These are phyloP conservation scores for Crypturellus tataupa DNA, from an alignment of 2,797 vertebrate genomes.

Conservation along the genomic window DNA sequence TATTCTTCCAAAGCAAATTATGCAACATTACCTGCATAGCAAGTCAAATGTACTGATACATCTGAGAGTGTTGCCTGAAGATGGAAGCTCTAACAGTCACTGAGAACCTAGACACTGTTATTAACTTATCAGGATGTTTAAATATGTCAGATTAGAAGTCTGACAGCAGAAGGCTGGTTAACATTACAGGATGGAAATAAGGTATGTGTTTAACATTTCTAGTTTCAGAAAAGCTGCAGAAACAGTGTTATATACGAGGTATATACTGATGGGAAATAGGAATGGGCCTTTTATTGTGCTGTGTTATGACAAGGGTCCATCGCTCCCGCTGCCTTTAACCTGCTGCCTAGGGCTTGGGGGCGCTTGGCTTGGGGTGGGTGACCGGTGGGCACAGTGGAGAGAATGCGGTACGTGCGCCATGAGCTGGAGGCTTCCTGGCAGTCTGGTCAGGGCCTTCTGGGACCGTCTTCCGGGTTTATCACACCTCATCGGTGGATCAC, in stretches of 20 bases:
- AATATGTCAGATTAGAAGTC: constrained; percentile 32
- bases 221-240: background rate
- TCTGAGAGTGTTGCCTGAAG: constrained; percentile 6
- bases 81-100: constrained; percentile 2
- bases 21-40: background rate
- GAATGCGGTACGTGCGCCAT: no score
- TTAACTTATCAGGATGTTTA: constrained; percentile 45
- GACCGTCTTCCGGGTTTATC: background rate
- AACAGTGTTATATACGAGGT: background rate
- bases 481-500: background rate
- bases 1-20: constrained; percentile 17
- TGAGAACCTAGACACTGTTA: constrained; percentile 30
- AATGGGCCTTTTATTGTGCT: no score
- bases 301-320: background rate
- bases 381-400: background rate
- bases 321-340: background rate
- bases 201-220: constrained; percentile 1
- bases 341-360: background rate
- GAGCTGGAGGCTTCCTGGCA: background rate
- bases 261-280: no score
- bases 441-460: background rate
- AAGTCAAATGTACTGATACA: constrained; percentile 19
- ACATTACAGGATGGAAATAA: background rate
- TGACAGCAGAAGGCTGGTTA: constrained; percentile 47
- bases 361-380: background rate